Conservation (phyloP, 2,797 vertebrate species). For the Chaenodraco wilsoni region DNA sequence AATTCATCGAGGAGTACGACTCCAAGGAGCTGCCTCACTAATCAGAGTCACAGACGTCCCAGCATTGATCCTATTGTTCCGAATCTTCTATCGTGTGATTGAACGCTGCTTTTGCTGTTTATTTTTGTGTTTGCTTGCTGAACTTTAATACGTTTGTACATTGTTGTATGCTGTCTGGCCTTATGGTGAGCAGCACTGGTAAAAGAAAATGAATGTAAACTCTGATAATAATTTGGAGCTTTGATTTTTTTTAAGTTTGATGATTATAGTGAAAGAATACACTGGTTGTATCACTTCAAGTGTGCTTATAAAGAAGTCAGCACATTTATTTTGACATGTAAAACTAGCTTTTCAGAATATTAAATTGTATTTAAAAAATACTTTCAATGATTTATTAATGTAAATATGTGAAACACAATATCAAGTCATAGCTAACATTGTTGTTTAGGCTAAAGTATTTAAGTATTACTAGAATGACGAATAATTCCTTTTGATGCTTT, state of each 20-base stretch:
- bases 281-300: slow-evolving; percentile 31
- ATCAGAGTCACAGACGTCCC: slow-evolving; percentile 8
- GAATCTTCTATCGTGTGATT: slow-evolving; percentile 14
- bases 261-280: slow-evolving; percentile 5
- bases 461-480: neutral
- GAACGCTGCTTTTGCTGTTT: slow-evolving; percentile 27
- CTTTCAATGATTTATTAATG: slow-evolving; percentile 17
- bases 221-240: neutral
- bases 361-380: slow-evolving; percentile 11
- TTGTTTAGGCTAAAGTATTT: slow-evolving; percentile 11
- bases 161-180: slow-evolving; percentile 18
- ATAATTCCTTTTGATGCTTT: slow-evolving; percentile 8
- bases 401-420: neutral
- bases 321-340: slow-evolving; percentile 1
- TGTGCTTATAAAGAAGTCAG: slow-evolving; percentile 3
- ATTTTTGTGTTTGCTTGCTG: slow-evolving; percentile 7
- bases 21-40: slow-evolving; percentile 49
- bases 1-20: slow-evolving; percentile 83
- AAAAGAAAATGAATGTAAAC: neutral
- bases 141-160: neutral
- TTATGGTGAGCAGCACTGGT: slow-evolving; percentile 4
- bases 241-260: slow-evolving; percentile 20
- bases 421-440: slow-evolving; percentile 1
- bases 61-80: neutral
- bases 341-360: slow-evolving; percentile 4